Percentiles rank a stretch among this genome's conserved stretches.
Evolutionary conservation across 2,113 vertebrate species (phyloP).

Genomic region (Cisticola juncidis): DNA sequence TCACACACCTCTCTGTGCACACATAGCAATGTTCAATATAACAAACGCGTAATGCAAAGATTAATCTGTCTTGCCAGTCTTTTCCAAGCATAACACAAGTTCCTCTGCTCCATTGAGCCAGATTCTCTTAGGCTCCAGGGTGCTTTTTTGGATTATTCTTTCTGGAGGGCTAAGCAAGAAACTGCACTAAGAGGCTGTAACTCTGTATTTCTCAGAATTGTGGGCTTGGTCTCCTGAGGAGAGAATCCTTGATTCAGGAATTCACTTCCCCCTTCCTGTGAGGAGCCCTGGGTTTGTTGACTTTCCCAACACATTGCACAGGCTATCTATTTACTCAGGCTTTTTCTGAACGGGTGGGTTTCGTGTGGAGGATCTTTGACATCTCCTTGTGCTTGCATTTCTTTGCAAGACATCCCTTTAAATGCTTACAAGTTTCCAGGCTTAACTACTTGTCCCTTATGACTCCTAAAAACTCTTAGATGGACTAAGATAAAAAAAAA

Average conservation of each 20-base stretch:
- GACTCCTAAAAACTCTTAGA: not conserved
- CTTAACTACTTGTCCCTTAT: not conserved
- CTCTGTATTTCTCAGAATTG: not conserved
- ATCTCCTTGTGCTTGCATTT: not conserved
- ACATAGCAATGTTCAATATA: not conserved
- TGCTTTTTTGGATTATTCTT: not conserved
- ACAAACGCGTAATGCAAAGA: not conserved
- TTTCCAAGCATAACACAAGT: not conserved
- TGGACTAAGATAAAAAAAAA: not conserved
- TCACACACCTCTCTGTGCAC: not conserved
- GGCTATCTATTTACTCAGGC: conserved; percentile 55
- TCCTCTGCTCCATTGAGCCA: not conserved
- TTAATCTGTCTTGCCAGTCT: not conserved
- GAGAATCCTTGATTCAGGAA: conserved; percentile 21
- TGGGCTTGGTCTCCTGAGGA: conserved; percentile 7
- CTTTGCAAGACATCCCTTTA: not conserved
- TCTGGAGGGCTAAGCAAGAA: not conserved
- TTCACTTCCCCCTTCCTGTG: not conserved
- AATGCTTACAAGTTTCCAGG: not conserved
- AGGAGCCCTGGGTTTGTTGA: not conserved
- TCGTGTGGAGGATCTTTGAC: not conserved
- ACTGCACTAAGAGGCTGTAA: not conserved
- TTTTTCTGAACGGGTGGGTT: not conserved
- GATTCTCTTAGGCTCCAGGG: not conserved
- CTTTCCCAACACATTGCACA: conserved; percentile 11